Percentiles rank a stretch among this genome's conserved stretches.
Conservation (phyloP, 1,140 invertebrate genomes). For the Achatina immaculata region DNA sequence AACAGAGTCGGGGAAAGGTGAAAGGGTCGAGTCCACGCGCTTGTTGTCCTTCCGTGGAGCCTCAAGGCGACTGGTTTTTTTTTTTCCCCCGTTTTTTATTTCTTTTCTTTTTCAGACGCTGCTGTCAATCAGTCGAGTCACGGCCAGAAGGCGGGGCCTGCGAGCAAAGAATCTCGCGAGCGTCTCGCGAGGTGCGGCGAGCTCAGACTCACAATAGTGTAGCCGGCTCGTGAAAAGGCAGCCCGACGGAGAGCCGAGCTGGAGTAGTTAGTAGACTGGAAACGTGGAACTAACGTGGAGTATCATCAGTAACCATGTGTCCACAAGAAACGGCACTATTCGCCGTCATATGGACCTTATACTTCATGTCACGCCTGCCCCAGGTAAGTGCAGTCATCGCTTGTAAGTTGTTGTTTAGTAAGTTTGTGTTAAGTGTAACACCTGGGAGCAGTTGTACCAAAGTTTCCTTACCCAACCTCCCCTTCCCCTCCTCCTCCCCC, state of each 20-base stretch:
- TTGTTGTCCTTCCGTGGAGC: not conserved
- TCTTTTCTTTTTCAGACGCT: conserved; percentile 5
- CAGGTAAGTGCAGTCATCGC: conserved; percentile 22
- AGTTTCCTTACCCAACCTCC: no score
- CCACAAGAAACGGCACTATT: conserved; percentile 3
- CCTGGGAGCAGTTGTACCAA: no score
- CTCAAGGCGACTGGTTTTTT: not conserved
- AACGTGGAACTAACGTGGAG: not conserved
- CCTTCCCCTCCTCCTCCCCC: no score
- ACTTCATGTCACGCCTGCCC: not conserved
- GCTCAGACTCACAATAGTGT: not conserved
- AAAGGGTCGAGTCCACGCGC: conserved; percentile 4
- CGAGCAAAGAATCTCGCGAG: not conserved
- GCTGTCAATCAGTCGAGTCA: conserved; percentile 17
- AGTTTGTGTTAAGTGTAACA: no score
- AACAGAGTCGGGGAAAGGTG: not conserved
- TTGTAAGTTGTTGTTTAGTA: not conserved
- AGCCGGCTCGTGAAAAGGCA: not conserved
- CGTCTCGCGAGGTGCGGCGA: not conserved
- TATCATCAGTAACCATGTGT: conserved; percentile 2
- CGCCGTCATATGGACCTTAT: conserved; percentile 18
- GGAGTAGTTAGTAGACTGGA: not conserved
- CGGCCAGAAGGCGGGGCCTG: not conserved
- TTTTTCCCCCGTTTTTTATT: not conserved
- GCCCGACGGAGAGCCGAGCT: not conserved